These are phyloP conservation scores for Lepidochrysops patricia DNA, from an alignment of 2,888 invertebrate species.

Conservation along the genomic window DNA sequence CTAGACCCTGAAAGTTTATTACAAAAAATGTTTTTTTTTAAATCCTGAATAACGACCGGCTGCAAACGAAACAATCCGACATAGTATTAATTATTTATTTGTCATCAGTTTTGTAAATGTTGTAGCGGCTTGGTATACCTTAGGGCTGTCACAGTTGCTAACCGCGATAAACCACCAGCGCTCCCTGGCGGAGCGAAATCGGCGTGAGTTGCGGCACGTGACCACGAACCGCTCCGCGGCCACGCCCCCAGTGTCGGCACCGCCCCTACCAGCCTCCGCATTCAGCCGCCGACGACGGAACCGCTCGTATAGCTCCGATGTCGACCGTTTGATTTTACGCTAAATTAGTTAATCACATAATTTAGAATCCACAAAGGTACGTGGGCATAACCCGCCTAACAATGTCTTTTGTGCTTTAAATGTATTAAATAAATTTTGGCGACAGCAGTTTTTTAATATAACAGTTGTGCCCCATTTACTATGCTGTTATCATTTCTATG, in stretches of 20 bases:
- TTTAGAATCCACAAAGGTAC: too few species aligned
- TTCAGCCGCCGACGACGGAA: slow-evolving; percentile 46
- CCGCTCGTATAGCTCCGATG: slow-evolving; percentile 45
- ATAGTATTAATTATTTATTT: too few species aligned
- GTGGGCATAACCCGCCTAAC: too few species aligned
- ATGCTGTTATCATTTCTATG: too few species aligned
- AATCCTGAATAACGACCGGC: too few species aligned
- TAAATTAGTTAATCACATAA: slow-evolving; percentile 32
- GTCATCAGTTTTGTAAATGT: too few species aligned
- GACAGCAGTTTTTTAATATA: too few species aligned
- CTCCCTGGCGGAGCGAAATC: slow-evolving; percentile 86
- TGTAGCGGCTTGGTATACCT: too few species aligned
- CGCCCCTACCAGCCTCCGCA: slow-evolving; percentile 33
- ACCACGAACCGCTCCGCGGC: slow-evolving; percentile 53
- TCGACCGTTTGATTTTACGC: slow-evolving; percentile 62
- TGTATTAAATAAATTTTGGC: neutral
- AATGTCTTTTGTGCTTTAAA: too few species aligned
- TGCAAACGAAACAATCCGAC: too few species aligned
- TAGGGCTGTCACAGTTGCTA: slow-evolving; percentile 82
- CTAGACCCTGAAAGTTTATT: slow-evolving; percentile 77
- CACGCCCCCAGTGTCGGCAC: slow-evolving; percentile 25
- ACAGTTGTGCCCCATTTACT: too few species aligned
- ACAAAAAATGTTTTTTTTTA: too few species aligned
- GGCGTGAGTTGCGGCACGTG: slow-evolving; percentile 78
- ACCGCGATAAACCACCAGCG: slow-evolving; percentile 96